Base-by-base conservation (phyloP, 64 coral and sea anemone species). In the Actinia tenebrosa region DNA sequence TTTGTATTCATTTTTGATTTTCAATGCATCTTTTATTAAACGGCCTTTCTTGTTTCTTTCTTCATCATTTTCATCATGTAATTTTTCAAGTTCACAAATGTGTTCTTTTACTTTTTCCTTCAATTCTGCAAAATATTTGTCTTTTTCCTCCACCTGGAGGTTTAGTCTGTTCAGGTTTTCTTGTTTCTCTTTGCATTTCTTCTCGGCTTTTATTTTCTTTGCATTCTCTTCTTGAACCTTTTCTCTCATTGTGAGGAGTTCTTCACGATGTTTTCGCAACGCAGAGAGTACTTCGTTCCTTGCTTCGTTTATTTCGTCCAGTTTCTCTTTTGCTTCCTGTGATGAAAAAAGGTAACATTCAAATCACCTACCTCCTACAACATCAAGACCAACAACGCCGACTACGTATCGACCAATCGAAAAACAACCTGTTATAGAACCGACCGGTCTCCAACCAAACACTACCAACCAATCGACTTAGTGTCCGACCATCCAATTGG, bases 191-290 rank as follows among this genome's bases (percentile, higher is more conserved):
- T 45, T 60, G 20, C 71, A 86, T 45, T 45, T 25, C 15, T 87
- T 75, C 44, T 86, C 71, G 19, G 45, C 83, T 84, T 86, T 64
- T 45, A 37, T 82, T 17, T 92, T 63, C 84, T 95, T 89, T 56
- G 19, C 84, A 23, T 79, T 53, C 37, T 80, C 68, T 79, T 92
- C 87, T 82, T 89, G 87, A 25, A 86, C 87, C 54, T 60, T 92
- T 10, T 77, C 84, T 86, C 94, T 77, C 18, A 89, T 89, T 54
- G 37, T 45, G 18, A 77, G 61, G 16, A 95, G 86, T 54, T 89
- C 94, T 72, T 89, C 94, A 10, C 94, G 87, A 46, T 95, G 90
- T 82, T 89, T 92, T 61, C 88, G 89, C 14, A 95, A 59, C 10
- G 94, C 87, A 0, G 79, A 44, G 43, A 95, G 69, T 15, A 86